These are phyloP conservation scores for Lanius collurio DNA, from an alignment of 2,113 vertebrate genomes.

Conservation along the genomic window DNA sequence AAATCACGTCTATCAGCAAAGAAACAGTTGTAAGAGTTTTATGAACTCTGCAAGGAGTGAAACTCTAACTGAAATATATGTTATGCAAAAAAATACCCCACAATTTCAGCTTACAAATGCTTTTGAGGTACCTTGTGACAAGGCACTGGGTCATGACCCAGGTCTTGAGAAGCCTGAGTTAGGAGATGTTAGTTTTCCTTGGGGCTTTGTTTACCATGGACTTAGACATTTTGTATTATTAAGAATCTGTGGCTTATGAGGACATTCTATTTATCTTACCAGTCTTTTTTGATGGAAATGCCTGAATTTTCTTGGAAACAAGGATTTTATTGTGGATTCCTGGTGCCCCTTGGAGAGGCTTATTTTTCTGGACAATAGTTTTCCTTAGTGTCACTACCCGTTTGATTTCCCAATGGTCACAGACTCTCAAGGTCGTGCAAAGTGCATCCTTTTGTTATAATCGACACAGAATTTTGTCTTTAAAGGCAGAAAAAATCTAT, in stretches of 20 bases:
- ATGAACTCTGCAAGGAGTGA: not conserved
- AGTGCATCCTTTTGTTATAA: constrained; percentile 78
- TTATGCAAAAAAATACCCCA: constrained; percentile 1
- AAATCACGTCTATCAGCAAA: not conserved
- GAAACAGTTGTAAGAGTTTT: not conserved
- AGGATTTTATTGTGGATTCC: constrained; percentile 77
- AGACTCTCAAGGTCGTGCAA: constrained; percentile 71
- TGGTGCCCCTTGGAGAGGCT: constrained; percentile 76
- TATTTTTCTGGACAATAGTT: constrained; percentile 77
- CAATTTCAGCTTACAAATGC: constrained; percentile 39
- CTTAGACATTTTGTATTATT: constrained; percentile 77
- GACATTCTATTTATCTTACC: constrained; percentile 77
- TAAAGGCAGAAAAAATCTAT: constrained; percentile 37
- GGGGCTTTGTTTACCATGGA: constrained; percentile 74
- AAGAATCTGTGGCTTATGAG: constrained; percentile 76
- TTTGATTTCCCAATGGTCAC: constrained; percentile 75
- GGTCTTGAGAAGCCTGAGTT: constrained; percentile 72
- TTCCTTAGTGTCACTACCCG: constrained; percentile 74
- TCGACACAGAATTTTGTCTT: constrained; percentile 53
- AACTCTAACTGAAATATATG: not conserved
- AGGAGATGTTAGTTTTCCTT: constrained; percentile 72
- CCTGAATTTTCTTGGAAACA: constrained; percentile 75
- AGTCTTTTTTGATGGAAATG: constrained; percentile 79
- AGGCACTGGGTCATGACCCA: constrained; percentile 60
- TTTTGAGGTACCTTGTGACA: constrained; percentile 64